phyloP scores from a whole-genome alignment of 1,140 invertebrate genomes.

The Mactra quadrangularis region DNA sequence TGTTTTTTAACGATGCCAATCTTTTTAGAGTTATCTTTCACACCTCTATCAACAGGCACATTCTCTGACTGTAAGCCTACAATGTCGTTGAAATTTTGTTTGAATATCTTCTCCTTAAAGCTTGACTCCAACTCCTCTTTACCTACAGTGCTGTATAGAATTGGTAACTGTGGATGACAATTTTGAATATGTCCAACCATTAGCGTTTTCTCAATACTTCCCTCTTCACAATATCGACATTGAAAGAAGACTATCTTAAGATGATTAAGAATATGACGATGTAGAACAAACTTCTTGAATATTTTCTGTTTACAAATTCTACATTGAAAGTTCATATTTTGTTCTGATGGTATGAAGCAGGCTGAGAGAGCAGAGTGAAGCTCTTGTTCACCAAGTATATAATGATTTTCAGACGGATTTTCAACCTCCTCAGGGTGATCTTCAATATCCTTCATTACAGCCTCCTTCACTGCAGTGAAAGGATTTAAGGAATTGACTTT shows the following conservation, averaged over 20 bases:
- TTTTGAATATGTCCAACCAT: conserved; percentile 56
- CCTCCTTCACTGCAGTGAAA: conserved; percentile 45
- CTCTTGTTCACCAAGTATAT: conserved; percentile 47
- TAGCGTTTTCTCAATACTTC: conserved; percentile 50
- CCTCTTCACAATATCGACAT: conserved; percentile 50
- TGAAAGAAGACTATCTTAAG: conserved; percentile 58
- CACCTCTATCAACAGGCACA: neutral
- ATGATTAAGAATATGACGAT: conserved; percentile 56
- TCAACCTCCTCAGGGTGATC: too few species aligned
- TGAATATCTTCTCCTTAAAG: conserved; percentile 35
- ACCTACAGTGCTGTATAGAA: conserved; percentile 20
- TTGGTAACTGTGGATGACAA: conserved; percentile 4
- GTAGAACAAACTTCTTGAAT: conserved; percentile 58
- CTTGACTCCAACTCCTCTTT: conserved; percentile 8
- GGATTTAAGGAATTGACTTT: conserved; percentile 18
- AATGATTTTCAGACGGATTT: conserved; percentile 16
- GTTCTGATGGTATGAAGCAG: conserved; percentile 32
- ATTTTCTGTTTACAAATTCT: conserved; percentile 56
- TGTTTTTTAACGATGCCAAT: conserved; percentile 6
- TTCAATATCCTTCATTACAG: neutral
- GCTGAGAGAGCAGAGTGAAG: conserved; percentile 37
- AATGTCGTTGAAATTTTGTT: conserved; percentile 41
- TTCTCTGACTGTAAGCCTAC: neutral
- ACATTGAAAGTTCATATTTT: conserved; percentile 45
- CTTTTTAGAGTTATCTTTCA: neutral